Evolutionary conservation across 2,888 invertebrate genomes (phyloP), one percentile per base, ranked within the genome.

Genomic region (Drosophila algonquin): DNA sequence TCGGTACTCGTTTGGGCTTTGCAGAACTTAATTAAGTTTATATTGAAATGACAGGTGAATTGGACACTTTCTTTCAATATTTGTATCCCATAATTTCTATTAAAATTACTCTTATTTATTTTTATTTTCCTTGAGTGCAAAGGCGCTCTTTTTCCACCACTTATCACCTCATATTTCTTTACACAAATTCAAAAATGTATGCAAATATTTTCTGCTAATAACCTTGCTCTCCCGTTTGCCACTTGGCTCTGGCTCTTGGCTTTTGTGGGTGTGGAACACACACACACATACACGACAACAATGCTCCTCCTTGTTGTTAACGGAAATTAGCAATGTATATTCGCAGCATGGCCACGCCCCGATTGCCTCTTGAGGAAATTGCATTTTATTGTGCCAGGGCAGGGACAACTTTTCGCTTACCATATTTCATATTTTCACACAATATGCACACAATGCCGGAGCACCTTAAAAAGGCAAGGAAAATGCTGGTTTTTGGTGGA

Each of bases 381-480:
- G 86, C 75, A 77, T 73, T 80, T 76, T 72, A 77, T 77, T 82
- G 74, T 61, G 63, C 51, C 32, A 65, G 51, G 45, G 45, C 32
- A 65, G 51, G 50, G 45, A 67, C 62, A 74, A 76, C 54, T 81
- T 81, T 84, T 69, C 63, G 60, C 68, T 80, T 74, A 82, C 63
- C 75, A 61, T 63, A 64, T 54, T 56, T 73, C 55, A 74, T 70
- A 63, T 76, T 76, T 80, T 71, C 45, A 46, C 62, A 81, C 67
- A 76, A 80, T 74, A 63, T 73, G 65, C 61, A 63, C 61, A 63
- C 61, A 61, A 63, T 63, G 35, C 46, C 35, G 16, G 50, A 58
- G 63, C 58, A 59, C 47, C 62, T 59, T 51, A 35, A 52, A 27
- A 55, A 27, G 30, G 18, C 12, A 27, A n/a, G 27, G n/a, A 1